Conservation (phyloP, 2,797 vertebrate genomes). For the Atherinosoma microstoma region DNA sequence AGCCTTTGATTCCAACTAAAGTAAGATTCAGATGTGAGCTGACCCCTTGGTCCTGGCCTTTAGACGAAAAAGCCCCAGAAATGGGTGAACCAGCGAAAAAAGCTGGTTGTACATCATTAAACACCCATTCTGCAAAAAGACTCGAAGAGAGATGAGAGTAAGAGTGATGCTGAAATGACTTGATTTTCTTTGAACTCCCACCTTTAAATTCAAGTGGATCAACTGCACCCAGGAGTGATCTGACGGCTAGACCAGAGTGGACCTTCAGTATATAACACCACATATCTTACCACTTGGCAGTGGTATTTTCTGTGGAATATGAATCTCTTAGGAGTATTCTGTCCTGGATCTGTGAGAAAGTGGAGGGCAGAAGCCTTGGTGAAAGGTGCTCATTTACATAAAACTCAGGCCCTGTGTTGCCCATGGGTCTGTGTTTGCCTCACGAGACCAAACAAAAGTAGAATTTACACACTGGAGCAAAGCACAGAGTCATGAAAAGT, state of each 20-base stretch:
- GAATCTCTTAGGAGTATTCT: conserved; percentile 47
- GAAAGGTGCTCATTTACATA: conserved; percentile 64
- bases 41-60: conserved; percentile 46
- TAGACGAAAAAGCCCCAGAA: conserved; percentile 47
- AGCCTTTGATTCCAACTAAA: conserved; percentile 48
- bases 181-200: conserved; percentile 74
- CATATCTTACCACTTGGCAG: conserved; percentile 22
- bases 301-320: conserved; percentile 33
- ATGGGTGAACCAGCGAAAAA: conserved; percentile 46
- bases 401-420: conserved; percentile 48
- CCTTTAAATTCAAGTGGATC: conserved; percentile 65
- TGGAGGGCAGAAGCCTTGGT: conserved; percentile 53
- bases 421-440: conserved; percentile 50
- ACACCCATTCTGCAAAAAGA: conserved; percentile 64
- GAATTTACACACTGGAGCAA: conserved; percentile 52
- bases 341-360: conserved; percentile 50
- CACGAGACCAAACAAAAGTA: conserved; percentile 62
- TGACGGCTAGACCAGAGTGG: conserved; percentile 45
- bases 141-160: conserved; percentile 51
- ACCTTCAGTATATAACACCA: conserved; percentile 33
- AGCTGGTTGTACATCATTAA: conserved; percentile 72
- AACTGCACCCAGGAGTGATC: conserved; percentile 40
- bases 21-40: conserved; percentile 35
- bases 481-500: conserved; percentile 50
- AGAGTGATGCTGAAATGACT: conserved; percentile 57